Evolutionary conservation across 2,113 vertebrate species (phyloP).

Genomic region (Halichoerus grypus): DNA sequence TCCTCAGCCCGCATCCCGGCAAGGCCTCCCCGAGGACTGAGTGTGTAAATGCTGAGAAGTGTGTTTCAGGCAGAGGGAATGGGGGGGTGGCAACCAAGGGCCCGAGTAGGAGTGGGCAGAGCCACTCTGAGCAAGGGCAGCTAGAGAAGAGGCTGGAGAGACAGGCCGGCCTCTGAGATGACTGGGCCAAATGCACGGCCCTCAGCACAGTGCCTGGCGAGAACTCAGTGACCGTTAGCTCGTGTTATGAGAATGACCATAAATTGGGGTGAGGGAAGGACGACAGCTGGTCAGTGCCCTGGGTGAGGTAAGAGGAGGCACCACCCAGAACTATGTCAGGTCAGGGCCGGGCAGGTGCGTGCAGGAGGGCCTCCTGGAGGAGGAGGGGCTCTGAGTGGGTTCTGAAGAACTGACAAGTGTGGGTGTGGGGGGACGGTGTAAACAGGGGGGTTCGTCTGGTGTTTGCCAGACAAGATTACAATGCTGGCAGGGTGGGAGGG

Average conservation of each 20-base stretch:
- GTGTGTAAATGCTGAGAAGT: not conserved
- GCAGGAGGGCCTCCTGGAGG: not conserved
- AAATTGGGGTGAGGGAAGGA: not conserved
- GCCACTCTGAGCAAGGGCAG: not conserved
- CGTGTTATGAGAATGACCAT: rapidly evolving
- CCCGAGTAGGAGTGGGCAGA: not conserved
- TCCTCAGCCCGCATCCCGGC: no score
- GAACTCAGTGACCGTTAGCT: not conserved
- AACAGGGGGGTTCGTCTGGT: no score
- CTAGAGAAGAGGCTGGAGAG: not conserved
- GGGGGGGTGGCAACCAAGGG: not conserved
- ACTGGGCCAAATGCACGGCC: rapidly evolving
- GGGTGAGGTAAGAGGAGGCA: not conserved
- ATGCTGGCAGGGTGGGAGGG: not conserved
- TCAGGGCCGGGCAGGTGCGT: rapidly evolving
- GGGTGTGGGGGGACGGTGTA: rapidly evolving
- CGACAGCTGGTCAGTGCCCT: not conserved
- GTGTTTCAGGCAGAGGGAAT: no score
- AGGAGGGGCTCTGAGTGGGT: not conserved
- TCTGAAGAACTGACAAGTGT: not conserved
- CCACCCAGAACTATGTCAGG: no score
- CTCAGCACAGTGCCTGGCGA: not conserved
- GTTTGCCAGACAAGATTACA: not conserved
- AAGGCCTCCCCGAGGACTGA: no score
- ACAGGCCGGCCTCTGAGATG: not conserved